Evolutionary conservation across 2,888 invertebrate species (phyloP).

Genomic region (Kryphioiulus occultus): DNA sequence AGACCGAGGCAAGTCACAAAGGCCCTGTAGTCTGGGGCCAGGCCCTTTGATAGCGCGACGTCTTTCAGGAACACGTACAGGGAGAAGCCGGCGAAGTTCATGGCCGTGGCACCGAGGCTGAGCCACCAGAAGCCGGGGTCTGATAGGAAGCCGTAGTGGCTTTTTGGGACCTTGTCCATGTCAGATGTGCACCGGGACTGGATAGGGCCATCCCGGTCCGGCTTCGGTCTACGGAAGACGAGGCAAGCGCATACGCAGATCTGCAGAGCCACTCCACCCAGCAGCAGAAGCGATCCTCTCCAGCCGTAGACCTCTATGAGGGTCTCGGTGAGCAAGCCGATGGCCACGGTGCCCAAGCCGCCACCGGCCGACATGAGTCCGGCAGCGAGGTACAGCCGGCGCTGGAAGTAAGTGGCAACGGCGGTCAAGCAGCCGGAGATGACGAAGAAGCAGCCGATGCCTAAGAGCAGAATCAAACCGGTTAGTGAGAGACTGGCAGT

Average conservation of each 20-base stretch:
- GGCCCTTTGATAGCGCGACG: background rate
- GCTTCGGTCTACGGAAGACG: background rate
- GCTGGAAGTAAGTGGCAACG: constrained; percentile 14
- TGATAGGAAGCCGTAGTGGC: background rate
- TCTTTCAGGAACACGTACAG: constrained; percentile 8
- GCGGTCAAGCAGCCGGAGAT: constrained; percentile 29
- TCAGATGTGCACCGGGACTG: background rate
- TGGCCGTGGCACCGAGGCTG: background rate
- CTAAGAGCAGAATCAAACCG: background rate
- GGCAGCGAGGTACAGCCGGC: constrained; percentile 32
- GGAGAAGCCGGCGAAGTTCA: constrained; percentile 39
- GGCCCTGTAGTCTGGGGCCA: background rate
- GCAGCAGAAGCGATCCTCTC: constrained; percentile 43
- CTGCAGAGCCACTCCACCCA: constrained; percentile 10
- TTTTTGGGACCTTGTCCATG: background rate
- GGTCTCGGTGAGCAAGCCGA: background rate
- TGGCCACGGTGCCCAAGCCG: constrained; percentile 33
- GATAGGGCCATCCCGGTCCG: too few relatives aligned
- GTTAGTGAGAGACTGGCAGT: background rate
- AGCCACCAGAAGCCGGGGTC: background rate
- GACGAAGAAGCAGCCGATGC: background rate
- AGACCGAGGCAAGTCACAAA: background rate
- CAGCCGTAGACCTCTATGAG: constrained; percentile 43
- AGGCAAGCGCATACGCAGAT: constrained; percentile 35
- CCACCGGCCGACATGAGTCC: constrained; percentile 21